Percentiles rank a stretch among this genome's conserved stretches.
Evolutionary conservation across 1,140 invertebrate genomes (phyloP).

Genomic region (Drosophila busckii): DNA sequence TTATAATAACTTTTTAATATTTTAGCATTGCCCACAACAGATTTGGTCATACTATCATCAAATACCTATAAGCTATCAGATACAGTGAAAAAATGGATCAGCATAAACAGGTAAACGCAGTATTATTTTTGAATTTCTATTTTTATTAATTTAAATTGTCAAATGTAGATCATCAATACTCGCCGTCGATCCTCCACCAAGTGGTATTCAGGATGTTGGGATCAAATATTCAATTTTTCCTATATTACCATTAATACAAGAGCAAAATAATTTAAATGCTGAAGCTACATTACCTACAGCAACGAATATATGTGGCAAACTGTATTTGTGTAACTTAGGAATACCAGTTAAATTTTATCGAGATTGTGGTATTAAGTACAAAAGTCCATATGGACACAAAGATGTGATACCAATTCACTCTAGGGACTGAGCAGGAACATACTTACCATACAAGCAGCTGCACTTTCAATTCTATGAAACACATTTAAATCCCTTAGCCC

Average conservation of each 20-base stretch:
- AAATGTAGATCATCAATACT: conserved; percentile 83
- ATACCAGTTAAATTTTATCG: conserved; percentile 88
- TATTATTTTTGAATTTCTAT: not conserved
- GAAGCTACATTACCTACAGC: conserved; percentile 15
- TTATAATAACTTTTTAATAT: not conserved
- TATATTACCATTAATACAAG: conserved; percentile 85
- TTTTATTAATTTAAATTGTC: not conserved
- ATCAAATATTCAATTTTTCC: conserved; percentile 88
- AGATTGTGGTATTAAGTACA: conserved; percentile 88
- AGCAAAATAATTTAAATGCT: conserved; percentile 66
- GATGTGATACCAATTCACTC: conserved; percentile 91
- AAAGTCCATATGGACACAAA: conserved; percentile 92
- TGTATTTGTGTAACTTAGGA: conserved; percentile 92
- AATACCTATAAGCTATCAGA: conserved; percentile 62
- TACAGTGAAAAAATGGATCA: conserved; percentile 83
- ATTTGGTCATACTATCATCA: conserved; percentile 78
- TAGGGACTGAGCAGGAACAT: conserved; percentile 80
- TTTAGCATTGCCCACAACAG: conserved; percentile 66
- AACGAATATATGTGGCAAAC: conserved; percentile 83
- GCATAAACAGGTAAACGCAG: conserved; percentile 80
- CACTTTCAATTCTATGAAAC: too few species aligned
- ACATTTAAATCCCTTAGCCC: too few species aligned
- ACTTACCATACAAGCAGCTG: too few species aligned
- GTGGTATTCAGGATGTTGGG: conserved; percentile 83
- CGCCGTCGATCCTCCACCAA: conserved; percentile 88